Conservation (phyloP, 2,888 invertebrate species). For the Melanostoma mellinum region DNA sequence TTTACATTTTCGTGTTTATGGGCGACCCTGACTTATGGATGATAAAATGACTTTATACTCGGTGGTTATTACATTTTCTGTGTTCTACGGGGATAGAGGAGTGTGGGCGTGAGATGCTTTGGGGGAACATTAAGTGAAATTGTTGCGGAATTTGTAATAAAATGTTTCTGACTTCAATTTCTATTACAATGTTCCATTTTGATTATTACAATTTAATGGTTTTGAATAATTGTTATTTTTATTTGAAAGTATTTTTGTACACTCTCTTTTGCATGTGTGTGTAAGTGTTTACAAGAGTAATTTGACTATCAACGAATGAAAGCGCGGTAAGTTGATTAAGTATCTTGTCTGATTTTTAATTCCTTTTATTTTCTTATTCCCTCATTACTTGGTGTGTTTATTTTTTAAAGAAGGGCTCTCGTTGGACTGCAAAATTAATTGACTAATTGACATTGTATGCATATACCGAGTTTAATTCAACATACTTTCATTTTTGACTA, state of each 20-base stretch:
- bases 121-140: constrained; percentile 34
- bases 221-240: constrained; percentile 23
- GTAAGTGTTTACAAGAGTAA: no score
- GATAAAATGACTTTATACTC: constrained; percentile 64
- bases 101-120: neutral
- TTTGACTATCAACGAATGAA: no score
- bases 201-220: constrained; percentile 27
- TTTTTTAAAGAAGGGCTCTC: no score
- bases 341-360: no score
- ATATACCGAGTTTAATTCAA: no score
- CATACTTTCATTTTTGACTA: no score
- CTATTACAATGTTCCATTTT: constrained; percentile 49
- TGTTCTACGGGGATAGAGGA: neutral
- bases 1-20: constrained; percentile 67
- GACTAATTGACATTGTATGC: no score
- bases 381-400: no score
- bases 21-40: constrained; percentile 43
- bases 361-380: no score
- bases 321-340: no score
- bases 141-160: constrained; percentile 49
- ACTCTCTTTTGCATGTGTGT: no score
- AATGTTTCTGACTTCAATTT: constrained; percentile 42
- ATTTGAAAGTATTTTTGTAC: neutral
- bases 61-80: constrained; percentile 24
- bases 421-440: no score